phyloP scores from a whole-genome alignment of 2,888 invertebrate genomes.

The Drosophila vallismaia region DNA sequence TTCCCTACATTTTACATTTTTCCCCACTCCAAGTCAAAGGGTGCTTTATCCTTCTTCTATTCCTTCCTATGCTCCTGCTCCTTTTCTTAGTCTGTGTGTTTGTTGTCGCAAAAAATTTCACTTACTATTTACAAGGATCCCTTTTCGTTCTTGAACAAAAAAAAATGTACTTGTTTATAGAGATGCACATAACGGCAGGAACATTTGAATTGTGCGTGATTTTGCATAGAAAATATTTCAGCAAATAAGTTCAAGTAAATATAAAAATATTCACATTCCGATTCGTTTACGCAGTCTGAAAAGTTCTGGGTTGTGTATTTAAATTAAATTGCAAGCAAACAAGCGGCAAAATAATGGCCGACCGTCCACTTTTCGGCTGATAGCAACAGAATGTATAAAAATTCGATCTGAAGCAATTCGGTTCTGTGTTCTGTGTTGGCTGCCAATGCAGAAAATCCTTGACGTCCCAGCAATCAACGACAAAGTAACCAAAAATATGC shows the following conservation, averaged over 20 bases:
- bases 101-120: constrained; percentile 47
- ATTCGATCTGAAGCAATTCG: constrained; percentile 5
- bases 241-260: constrained; percentile 17
- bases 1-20: constrained; percentile 4
- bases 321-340: constrained; percentile 42
- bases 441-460: constrained; percentile 16
- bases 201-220: constrained; percentile 43
- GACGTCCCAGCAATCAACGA: constrained; percentile 12
- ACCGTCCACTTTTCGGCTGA: constrained; percentile 23
- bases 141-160: neutral
- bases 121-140: constrained; percentile 17
- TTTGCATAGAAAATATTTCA: constrained; percentile 41
- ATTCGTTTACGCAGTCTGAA: constrained; percentile 39
- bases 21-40: constrained; percentile 1
- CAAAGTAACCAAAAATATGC: constrained; percentile 8
- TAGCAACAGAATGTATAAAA: constrained; percentile 16
- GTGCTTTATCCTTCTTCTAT: constrained; percentile 1
- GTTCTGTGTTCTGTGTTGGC: constrained; percentile 19
- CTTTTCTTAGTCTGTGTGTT: constrained; percentile 3
- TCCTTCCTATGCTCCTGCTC: neutral
- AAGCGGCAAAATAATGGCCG: constrained; percentile 35
- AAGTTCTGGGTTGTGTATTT: constrained; percentile 36
- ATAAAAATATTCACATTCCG: constrained; percentile 31
- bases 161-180: constrained; percentile 2
- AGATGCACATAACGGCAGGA: constrained; percentile 11